Conservation (phyloP, 2,113 vertebrate species). For the Fukomys damarensis region DNA sequence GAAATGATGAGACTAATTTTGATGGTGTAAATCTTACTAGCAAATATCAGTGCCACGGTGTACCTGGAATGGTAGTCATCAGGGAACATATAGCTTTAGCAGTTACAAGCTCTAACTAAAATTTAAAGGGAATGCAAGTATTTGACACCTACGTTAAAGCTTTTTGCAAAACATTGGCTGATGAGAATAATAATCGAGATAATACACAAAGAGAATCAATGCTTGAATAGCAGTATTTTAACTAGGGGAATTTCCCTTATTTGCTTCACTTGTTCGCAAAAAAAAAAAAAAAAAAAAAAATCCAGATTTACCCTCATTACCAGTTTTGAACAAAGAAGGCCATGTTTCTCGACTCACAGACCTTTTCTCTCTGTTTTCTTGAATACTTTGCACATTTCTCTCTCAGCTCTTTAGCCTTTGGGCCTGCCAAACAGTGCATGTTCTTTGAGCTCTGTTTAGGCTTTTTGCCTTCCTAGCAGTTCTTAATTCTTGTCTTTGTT, state of each 20-base stretch:
- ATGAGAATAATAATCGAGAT: background rate
- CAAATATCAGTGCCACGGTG: background rate
- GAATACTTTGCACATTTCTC: constrained; percentile 43
- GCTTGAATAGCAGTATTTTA: background rate
- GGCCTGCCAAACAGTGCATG: constrained; percentile 11
- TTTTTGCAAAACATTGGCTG: background rate
- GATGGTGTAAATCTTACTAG: background rate
- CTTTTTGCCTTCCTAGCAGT: constrained; percentile 64
- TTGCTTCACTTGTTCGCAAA: constrained; percentile 36
- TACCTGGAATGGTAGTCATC: background rate
- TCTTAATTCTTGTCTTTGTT: constrained; percentile 72
- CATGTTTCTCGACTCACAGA: background rate
- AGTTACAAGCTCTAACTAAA: background rate
- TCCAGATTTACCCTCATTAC: constrained; percentile 57
- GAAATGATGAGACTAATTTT: background rate
- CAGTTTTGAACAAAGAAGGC: constrained; percentile 61
- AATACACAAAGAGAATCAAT: background rate
- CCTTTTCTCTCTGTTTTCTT: constrained; percentile 27
- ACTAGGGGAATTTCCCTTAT: background rate
- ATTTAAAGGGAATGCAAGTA: background rate
- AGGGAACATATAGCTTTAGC: background rate
- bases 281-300: no score
- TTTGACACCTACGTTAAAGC: background rate
- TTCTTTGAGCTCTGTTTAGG: constrained; percentile 18
- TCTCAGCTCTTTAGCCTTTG: constrained; percentile 43